Percentiles rank a stretch among this genome's conserved stretches.
Conservation (phyloP, 2,113 vertebrate species). For the Oceanites oceanicus region DNA sequence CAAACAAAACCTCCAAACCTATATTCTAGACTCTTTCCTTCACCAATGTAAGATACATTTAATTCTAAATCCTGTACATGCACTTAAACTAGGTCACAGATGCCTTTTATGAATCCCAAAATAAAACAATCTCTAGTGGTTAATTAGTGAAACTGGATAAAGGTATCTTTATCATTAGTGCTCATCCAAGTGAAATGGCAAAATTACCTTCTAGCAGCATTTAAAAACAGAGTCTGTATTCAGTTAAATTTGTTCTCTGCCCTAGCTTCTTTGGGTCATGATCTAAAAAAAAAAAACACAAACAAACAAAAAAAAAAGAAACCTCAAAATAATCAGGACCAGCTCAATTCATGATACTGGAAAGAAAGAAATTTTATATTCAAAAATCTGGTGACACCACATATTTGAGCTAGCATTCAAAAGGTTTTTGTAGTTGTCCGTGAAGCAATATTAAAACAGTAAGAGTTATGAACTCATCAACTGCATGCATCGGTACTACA, state of each 20-base stretch:
- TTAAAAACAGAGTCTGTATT: not conserved
- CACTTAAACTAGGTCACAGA: constrained; percentile 45
- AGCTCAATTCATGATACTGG: not conserved
- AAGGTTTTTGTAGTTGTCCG: not conserved
- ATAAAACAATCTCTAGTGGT: constrained; percentile 61
- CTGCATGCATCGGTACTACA: not conserved
- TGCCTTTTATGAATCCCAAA: constrained; percentile 18
- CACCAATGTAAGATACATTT: not conserved
- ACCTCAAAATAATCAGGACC: not conserved
- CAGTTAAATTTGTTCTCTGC: not conserved
- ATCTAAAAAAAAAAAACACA: not conserved
- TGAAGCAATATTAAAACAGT: not conserved
- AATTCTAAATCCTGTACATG: not conserved
- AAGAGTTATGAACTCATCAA: not conserved
- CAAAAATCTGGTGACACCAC: not conserved
- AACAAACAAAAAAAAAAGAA: not conserved
- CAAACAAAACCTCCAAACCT: not conserved
- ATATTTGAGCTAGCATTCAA: not conserved
- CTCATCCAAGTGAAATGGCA: constrained; percentile 10
- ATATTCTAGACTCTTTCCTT: not conserved
- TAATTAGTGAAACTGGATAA: constrained; percentile 55
- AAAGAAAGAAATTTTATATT: not conserved
- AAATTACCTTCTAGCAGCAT: not conserved
- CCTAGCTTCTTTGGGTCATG: not conserved
- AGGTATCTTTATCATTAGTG: constrained; percentile 43